phyloP scores from a whole-genome alignment of 2,113 vertebrate species.

The Lucifuga dentata region DNA sequence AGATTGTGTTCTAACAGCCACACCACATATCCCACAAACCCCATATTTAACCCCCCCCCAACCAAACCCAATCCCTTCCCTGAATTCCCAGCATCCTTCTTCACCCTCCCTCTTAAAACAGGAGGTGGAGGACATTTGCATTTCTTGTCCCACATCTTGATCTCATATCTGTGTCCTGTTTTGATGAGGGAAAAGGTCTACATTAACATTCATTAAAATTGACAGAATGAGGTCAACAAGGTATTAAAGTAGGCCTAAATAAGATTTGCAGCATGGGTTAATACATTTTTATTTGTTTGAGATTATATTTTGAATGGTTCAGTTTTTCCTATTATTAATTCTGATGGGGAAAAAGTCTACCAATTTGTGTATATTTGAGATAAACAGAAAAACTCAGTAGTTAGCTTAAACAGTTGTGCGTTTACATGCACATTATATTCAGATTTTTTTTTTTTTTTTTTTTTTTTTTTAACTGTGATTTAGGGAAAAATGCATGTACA shows the following conservation, averaged over 20 bases:
- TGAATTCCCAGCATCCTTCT: conserved; percentile 69
- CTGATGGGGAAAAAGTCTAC: neutral
- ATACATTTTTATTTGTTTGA: conserved; percentile 9
- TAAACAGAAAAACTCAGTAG: neutral
- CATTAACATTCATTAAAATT: conserved; percentile 13
- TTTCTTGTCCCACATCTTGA: conserved; percentile 22
- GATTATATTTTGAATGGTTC: conserved; percentile 4
- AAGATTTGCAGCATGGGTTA: too few species aligned
- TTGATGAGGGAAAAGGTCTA: conserved; percentile 7
- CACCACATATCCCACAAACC: conserved; percentile 70
- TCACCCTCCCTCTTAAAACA: conserved; percentile 38
- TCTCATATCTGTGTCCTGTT: conserved; percentile 26
- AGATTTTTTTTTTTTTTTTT: too few species aligned
- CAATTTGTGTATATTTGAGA: neutral
- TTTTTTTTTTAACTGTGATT: too few species aligned
- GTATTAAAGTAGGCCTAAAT: conserved; percentile 18
- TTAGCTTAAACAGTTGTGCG: neutral
- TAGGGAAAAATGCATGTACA: too few species aligned
- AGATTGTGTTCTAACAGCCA: conserved; percentile 51
- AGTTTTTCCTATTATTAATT: neutral
- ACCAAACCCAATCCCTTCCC: conserved; percentile 67
- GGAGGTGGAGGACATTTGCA: conserved; percentile 1
- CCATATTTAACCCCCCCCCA: conserved; percentile 26
- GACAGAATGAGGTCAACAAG: conserved; percentile 36
- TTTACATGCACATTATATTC: too few species aligned